A percentile compares a stretch with the other conserved stretches of the same genome.
Evolutionary conservation across 1,140 invertebrate species (phyloP).

Genomic region (Drosophila ambigua): DNA sequence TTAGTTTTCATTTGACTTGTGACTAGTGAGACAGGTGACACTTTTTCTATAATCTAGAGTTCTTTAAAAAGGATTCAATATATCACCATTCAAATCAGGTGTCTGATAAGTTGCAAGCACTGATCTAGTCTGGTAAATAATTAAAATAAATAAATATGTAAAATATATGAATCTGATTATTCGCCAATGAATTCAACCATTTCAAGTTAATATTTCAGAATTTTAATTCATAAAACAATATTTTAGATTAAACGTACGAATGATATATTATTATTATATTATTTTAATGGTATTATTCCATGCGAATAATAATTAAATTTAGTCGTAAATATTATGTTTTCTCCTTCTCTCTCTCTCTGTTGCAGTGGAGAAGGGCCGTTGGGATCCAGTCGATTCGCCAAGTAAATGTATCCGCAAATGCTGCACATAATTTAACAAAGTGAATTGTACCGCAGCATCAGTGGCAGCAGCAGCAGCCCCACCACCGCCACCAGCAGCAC

Average conservation of each 20-base stretch:
- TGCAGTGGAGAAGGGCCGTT: constrained; percentile 19
- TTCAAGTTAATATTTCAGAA: too few relatives aligned
- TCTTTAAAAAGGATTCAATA: too few relatives aligned
- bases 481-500: constrained; percentile 22
- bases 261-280: constrained; percentile 15
- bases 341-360: not conserved
- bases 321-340: constrained; percentile 1
- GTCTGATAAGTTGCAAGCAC: too few relatives aligned
- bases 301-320: constrained; percentile 48
- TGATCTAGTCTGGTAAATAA: constrained; percentile 6
- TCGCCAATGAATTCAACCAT: too few relatives aligned
- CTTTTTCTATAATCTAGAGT: too few relatives aligned
- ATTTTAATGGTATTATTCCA: too few relatives aligned
- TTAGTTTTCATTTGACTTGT: too few relatives aligned
- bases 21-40: too few relatives aligned
- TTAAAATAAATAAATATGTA: too few relatives aligned
- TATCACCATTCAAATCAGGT: not conserved
- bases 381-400: constrained; percentile 21
- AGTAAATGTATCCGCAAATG: constrained; percentile 49
- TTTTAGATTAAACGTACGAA: not conserved
- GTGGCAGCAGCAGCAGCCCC: constrained; percentile 1
- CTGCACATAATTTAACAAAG: constrained; percentile 78
- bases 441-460: constrained; percentile 46
- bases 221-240: constrained; percentile 27
- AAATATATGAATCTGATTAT: too few relatives aligned